Evolutionary conservation across 2,888 invertebrate genomes (phyloP), one percentile per base, ranked within the genome.

Genomic region (Pollenia griseotomentosa): DNA sequence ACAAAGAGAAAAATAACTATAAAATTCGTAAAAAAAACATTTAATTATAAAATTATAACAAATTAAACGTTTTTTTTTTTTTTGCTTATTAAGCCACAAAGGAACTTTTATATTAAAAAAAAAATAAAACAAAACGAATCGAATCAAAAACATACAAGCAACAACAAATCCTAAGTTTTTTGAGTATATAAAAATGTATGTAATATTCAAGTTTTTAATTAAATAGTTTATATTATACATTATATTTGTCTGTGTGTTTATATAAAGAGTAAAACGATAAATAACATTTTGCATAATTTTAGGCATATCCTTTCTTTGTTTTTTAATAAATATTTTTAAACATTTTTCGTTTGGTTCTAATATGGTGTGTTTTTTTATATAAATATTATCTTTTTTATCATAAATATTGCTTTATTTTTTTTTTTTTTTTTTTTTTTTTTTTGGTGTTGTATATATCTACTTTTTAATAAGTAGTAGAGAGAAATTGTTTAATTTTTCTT

Each of bases 371-470:
- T 71, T 55, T 19, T 82, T 10, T 63, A 53, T 59, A 19, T 80
- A 16, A 23, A 23, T 74, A 59, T 48, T 59, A 23, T 16, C 40
- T 77, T 40, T 65, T 66, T 53, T 59, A 55, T 73, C n/a, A 79
- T 85, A 80, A 80, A 85, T 85, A 85, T 85, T 85, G 84, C 84
- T 85, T 85, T 78, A 66, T 40, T 55, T 55, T 19, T 11, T 57
- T 55, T 48, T 19, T 9, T 70, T 63, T 71, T 42, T 48, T 48
- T 59, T 40, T 55, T 73, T 9, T 70, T 61, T 66, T 82, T 74
- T 78, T 84, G 51, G 63, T 83, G 74, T 83, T 83, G 12, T 55
- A 61, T 61, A 19, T 61, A 19, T 55, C 44, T 14, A 1, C 12
- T 48, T 70, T 70, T 51, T 44, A n/a, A 12, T 7, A 12, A 12